phyloP scores from a whole-genome alignment of 2,888 invertebrate genomes.

The Meloe dianella region DNA sequence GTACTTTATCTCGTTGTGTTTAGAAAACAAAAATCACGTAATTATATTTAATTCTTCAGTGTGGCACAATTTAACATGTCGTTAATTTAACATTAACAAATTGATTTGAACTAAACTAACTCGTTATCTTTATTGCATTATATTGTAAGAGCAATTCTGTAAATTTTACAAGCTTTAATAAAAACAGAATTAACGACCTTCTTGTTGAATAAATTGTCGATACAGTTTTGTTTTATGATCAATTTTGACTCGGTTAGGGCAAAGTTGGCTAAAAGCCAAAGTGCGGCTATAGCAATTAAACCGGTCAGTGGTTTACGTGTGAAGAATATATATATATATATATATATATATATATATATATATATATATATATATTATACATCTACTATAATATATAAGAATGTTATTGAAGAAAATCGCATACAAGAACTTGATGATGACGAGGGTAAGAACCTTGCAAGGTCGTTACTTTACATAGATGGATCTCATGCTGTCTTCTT shows the following conservation, averaged over 20 bases:
- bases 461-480: slow-evolving; percentile 43
- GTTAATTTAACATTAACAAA: slow-evolving; percentile 10
- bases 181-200: not conserved
- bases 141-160: not conserved
- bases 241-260: not conserved
- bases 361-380: slow-evolving; percentile 2
- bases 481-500: slow-evolving; percentile 30
- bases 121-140: not conserved
- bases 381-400: slow-evolving; percentile 1
- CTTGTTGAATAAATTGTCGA: not conserved
- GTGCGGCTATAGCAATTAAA: slow-evolving; percentile 35
- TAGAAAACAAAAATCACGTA: not conserved
- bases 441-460: slow-evolving; percentile 52
- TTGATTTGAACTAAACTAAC: not conserved
- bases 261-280: slow-evolving; percentile 17
- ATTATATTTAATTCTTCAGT: not conserved
- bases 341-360: not conserved
- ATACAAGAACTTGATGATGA: slow-evolving; percentile 30
- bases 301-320: slow-evolving; percentile 32
- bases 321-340: slow-evolving; percentile 21
- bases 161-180: not conserved
- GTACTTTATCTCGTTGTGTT: not conserved
- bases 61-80: not conserved
- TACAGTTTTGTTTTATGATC: not conserved
- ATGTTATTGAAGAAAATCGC: slow-evolving; percentile 35